These are phyloP conservation scores for Listronotus oregonensis DNA, from an alignment of 1,140 invertebrate species.

Conservation along the genomic window DNA sequence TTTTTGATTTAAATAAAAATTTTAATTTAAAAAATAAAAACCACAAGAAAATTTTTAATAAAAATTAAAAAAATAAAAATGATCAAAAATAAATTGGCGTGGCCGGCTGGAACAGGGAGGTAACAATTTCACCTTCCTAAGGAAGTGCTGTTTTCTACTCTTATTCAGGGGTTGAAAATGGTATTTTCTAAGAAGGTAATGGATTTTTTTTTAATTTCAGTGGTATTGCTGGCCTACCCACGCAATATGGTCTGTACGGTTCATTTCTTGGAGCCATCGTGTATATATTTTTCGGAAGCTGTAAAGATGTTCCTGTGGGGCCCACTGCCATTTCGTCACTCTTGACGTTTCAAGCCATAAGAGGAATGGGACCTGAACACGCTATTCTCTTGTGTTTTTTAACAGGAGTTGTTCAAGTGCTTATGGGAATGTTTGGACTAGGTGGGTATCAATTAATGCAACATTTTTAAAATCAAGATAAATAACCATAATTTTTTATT, in stretches of 20 bases:
- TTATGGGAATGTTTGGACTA: constrained; percentile 86
- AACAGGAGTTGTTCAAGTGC: constrained; percentile 76
- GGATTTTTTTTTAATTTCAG: constrained; percentile 78
- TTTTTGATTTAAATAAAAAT: too few species aligned
- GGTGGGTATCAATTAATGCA: constrained; percentile 69
- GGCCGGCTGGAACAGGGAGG: too few species aligned
- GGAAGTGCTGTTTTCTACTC: too few species aligned
- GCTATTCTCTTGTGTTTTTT: constrained; percentile 83
- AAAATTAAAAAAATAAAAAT: constrained; percentile 54
- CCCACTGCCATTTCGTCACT: constrained; percentile 84
- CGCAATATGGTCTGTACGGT: constrained; percentile 87
- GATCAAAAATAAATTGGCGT: too few species aligned
- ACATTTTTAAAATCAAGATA: too few species aligned
- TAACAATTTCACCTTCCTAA: too few species aligned
- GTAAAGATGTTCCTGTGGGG: constrained; percentile 87
- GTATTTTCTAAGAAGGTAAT: too few species aligned
- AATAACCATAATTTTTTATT: too few species aligned
- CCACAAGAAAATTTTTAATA: too few species aligned
- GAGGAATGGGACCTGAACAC: constrained; percentile 69
- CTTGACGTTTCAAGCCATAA: constrained; percentile 76
- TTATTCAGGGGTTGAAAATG: too few species aligned
- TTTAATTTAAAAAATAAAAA: too few species aligned
- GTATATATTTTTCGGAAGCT: constrained; percentile 89
- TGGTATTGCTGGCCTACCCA: constrained; percentile 77
- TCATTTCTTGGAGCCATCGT: constrained; percentile 90